Evolutionary conservation across 2,113 vertebrate genomes (phyloP).

Genomic region (Octodon degus): DNA sequence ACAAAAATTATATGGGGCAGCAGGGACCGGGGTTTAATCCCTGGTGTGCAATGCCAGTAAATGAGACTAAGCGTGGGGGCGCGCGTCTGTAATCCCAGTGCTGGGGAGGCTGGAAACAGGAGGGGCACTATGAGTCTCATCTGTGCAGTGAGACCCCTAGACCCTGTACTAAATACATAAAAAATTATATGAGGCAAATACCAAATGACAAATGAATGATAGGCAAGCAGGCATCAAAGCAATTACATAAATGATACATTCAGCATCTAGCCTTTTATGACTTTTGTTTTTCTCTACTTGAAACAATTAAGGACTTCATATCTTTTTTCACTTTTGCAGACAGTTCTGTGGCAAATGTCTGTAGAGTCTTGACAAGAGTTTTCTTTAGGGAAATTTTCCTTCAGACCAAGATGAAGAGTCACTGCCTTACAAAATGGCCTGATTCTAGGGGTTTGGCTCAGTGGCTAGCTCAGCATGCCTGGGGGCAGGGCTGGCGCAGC

Average conservation of each 20-base stretch:
- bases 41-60: too few relatives aligned
- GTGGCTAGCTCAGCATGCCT: too few relatives aligned
- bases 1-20: neutral
- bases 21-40: too few relatives aligned
- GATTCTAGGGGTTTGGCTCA: neutral
- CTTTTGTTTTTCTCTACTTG: neutral
- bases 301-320: neutral
- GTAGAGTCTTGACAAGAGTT: constrained; percentile 1
- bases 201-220: neutral
- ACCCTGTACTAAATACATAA: too few relatives aligned
- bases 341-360: constrained; percentile 6
- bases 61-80: too few relatives aligned
- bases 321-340: neutral
- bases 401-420: neutral
- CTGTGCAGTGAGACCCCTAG: too few relatives aligned
- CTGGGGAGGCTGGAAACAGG: too few relatives aligned
- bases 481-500: too few relatives aligned
- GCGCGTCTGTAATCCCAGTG: too few relatives aligned
- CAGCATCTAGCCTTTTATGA: neutral
- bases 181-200: neutral
- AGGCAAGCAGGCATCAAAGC: neutral
- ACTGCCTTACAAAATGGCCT: neutral
- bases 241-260: neutral
- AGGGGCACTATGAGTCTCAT: too few relatives aligned
- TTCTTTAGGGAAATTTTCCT: neutral